Percentiles rank a stretch among this genome's conserved stretches.
These are phyloP conservation scores for Lasioglossum vierecki DNA, from an alignment of 2,888 invertebrate species.

Conservation along the genomic window DNA sequence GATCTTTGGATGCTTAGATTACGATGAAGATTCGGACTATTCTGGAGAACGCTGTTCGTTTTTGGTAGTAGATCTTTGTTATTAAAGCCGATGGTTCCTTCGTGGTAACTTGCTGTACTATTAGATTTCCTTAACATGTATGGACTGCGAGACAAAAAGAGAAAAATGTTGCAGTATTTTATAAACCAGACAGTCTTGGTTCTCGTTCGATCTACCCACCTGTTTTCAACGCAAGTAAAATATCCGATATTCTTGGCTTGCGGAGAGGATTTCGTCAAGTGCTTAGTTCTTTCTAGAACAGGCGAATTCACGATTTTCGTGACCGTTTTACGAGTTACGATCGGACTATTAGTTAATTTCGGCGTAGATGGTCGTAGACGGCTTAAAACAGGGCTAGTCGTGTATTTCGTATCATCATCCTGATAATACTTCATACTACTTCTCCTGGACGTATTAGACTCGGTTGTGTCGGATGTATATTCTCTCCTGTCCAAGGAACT, in stretches of 20 bases:
- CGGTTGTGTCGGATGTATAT: conserved; percentile 75
- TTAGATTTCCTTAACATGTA: conserved; percentile 79
- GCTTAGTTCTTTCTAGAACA: conserved; percentile 74
- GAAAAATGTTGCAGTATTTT: neutral
- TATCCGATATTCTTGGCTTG: conserved; percentile 77
- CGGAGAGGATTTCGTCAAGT: conserved; percentile 67
- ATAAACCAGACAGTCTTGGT: conserved; percentile 8
- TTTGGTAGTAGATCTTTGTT: conserved; percentile 67
- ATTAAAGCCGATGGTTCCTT: conserved; percentile 65
- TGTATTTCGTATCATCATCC: conserved; percentile 72
- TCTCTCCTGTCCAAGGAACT: conserved; percentile 77
- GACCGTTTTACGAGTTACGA: conserved; percentile 73
- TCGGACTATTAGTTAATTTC: conserved; percentile 79
- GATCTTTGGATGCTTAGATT: conserved; percentile 83
- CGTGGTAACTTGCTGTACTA: conserved; percentile 77
- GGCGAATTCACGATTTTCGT: conserved; percentile 73
- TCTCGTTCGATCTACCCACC: conserved; percentile 54
- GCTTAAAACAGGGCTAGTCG: conserved; percentile 76
- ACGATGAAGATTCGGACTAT: conserved; percentile 71
- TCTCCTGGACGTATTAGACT: conserved; percentile 77
- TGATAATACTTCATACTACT: conserved; percentile 72
- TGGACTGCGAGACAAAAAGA: conserved; percentile 67
- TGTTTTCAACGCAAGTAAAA: conserved; percentile 78
- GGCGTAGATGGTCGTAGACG: conserved; percentile 74
- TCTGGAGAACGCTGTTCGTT: conserved; percentile 64